These are phyloP conservation scores for Pangasianodon gigas DNA, from an alignment of 2,113 vertebrate species.

Conservation along the genomic window DNA sequence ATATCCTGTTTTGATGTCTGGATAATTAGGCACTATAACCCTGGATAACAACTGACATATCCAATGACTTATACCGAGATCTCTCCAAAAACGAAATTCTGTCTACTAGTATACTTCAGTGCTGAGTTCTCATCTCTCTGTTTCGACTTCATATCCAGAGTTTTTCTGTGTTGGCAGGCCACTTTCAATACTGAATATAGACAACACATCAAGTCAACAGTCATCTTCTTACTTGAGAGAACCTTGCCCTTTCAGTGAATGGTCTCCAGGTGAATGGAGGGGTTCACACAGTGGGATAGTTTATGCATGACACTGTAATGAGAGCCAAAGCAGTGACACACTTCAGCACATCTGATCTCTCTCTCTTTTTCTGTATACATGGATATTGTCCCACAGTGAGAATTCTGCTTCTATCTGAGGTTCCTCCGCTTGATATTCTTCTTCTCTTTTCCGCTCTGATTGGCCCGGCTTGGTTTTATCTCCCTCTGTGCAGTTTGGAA, in stretches of 20 bases:
- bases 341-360: background rate
- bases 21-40: background rate
- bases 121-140: background rate
- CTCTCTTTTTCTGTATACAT: conserved; percentile 56
- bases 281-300: background rate
- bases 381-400: conserved; percentile 68
- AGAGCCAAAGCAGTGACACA: conserved; percentile 6
- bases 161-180: background rate
- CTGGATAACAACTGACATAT: background rate
- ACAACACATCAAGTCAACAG: conserved; percentile 16
- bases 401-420: conserved; percentile 56
- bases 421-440: conserved; percentile 61
- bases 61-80: background rate
- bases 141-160: background rate
- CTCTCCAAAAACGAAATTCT: background rate
- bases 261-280: conserved; percentile 16
- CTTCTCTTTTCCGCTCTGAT: conserved; percentile 48
- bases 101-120: background rate
- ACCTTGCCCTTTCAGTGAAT: background rate
- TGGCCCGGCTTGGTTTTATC: conserved; percentile 43
- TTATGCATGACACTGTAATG: conserved; percentile 15
- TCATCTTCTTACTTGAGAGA: background rate
- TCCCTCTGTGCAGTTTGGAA: conserved; percentile 66
- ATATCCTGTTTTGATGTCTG: background rate
- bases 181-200: conserved; percentile 21